These are phyloP conservation scores for Novumbra hubbsi DNA, from an alignment of 2,797 vertebrate species.

Conservation along the genomic window DNA sequence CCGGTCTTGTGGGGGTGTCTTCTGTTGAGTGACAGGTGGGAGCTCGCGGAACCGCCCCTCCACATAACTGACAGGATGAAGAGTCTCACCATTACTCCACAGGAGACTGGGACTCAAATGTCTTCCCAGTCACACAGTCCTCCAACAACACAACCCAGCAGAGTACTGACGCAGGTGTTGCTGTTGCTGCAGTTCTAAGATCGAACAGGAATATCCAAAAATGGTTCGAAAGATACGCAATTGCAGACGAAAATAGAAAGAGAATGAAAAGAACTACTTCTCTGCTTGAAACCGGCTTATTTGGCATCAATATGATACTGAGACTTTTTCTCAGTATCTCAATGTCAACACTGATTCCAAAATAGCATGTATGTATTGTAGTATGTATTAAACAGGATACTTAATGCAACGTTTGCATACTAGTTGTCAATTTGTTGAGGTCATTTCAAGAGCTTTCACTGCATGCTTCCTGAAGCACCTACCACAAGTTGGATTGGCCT, in stretches of 20 bases:
- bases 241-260: neutral
- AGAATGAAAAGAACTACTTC: neutral
- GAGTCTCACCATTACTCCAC: slow-evolving; percentile 14
- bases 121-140: slow-evolving; percentile 31
- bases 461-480: too few species aligned
- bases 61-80: slow-evolving; percentile 43
- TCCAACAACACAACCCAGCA: slow-evolving; percentile 40
- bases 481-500: too few species aligned
- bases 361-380: too few species aligned
- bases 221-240: neutral
- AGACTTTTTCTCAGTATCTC: too few species aligned
- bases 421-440: too few species aligned
- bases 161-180: slow-evolving; percentile 28
- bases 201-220: neutral
- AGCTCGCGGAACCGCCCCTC: slow-evolving; percentile 42
- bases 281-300: too few species aligned
- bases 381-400: too few species aligned
- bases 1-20: slow-evolving; percentile 35
- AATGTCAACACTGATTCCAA: too few species aligned
- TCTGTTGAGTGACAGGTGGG: slow-evolving; percentile 56
- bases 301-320: too few species aligned
- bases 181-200: slow-evolving; percentile 12
- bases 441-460: too few species aligned
- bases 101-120: slow-evolving; percentile 31
- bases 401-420: too few species aligned